Evolutionary conservation across 37 sponge, comb jelly and placozoan species (phyloP), one percentile per base, ranked within the genome.

Genomic region (Bolinopsis microptera): DNA sequence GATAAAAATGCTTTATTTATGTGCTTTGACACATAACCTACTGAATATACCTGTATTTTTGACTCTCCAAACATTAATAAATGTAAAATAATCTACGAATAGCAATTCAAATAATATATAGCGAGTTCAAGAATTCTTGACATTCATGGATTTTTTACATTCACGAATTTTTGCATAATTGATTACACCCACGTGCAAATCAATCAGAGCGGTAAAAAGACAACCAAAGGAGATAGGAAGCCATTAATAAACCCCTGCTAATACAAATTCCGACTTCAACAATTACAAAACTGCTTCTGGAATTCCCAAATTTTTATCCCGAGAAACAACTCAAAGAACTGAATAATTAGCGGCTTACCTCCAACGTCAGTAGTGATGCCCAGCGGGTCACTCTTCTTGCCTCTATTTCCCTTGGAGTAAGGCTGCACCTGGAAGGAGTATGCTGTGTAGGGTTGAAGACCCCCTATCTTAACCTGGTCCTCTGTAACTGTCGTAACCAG

Each of bases 341-440:
- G 34, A n/a, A n/a, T n/a, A n/a, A n/a, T n/a, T n/a, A n/a, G n/a
- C n/a, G n/a, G n/a, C n/a, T n/a, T n/a, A 86, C 90, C 90, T 86
- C 90, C 90, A 38, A 36, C 34, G 22, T 86, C 90, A 38, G 90
- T 86, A 24, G 61, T 39, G 0, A 86, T 38, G 31, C 0, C 36
- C 0, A 86, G 21, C 1, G 35, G 8, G 1, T 86, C 61, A 26
- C 90, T 86, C 31, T 86, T 86, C 35, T 86, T 22, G 0, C 90
- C 90, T n/a, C 25, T 1, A 5, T 41, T 8, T 1, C 3, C n/a
- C n/a, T 1, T 41, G 32, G 61, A 5, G 61, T 27, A 86, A 1
- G 90, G 90, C 61, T 86, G 31, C n/a, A 86, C 90, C 0, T 9
- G 22, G 90, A 86, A 86, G 48, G 26, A 40, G 35, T 86, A 86